A percentile compares a stretch with the other conserved stretches of the same genome.
phyloP scores from a whole-genome alignment of 2,888 invertebrate species.

The Apotomis turbidana region DNA sequence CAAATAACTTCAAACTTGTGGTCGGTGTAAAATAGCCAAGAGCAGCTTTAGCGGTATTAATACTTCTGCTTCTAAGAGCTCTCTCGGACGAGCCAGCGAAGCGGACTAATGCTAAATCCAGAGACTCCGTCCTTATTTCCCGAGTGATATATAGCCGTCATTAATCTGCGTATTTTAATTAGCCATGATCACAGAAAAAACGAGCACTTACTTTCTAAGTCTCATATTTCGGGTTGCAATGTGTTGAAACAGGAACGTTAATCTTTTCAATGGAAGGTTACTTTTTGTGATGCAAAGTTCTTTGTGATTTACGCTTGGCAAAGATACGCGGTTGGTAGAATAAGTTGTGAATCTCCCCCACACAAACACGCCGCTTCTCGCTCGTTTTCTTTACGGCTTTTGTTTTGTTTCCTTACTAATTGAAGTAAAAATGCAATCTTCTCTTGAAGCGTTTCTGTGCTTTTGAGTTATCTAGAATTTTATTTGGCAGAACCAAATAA shows the following conservation, averaged over 20 bases:
- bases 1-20: too few relatives aligned
- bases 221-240: background rate
- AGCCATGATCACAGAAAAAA: conserved; percentile 35
- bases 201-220: conserved; percentile 11
- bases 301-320: background rate
- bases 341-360: conserved; percentile 13
- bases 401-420: conserved; percentile 28
- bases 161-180: conserved; percentile 38
- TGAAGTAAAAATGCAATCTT: conserved; percentile 26
- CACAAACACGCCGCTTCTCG: conserved; percentile 32
- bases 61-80: too few relatives aligned
- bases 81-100: too few relatives aligned
- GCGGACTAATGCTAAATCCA: background rate
- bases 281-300: too few relatives aligned
- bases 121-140: conserved; percentile 8
- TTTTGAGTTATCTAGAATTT: background rate
- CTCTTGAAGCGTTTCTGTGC: conserved; percentile 8
- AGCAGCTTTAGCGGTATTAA: too few relatives aligned
- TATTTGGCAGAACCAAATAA: background rate
- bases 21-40: too few relatives aligned
- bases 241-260: background rate
- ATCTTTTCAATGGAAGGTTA: background rate
- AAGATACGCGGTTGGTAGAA: conserved; percentile 1
- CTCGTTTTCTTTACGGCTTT: conserved; percentile 35
- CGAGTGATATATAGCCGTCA: conserved; percentile 31